Base-by-base conservation (phyloP, 2,888 invertebrate genomes). In the Nemotelus nigrinus region DNA sequence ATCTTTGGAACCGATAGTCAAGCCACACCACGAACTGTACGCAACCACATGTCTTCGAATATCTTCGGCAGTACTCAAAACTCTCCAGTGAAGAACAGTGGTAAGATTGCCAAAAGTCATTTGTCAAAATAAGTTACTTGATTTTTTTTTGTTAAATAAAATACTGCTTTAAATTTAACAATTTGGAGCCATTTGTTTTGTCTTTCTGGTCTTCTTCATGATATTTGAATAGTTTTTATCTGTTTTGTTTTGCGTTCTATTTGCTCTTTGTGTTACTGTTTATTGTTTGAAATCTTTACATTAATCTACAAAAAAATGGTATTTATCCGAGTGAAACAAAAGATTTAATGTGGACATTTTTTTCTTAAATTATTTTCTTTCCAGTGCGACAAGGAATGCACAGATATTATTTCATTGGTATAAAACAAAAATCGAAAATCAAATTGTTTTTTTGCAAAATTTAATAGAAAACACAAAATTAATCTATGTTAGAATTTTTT, bases 321-420 rank as follows among this genome's bases (percentile, higher is more conserved):
- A 63, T 39, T 74, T 25, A 74, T 4, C 8, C 7, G n/a, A 72
- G 44, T 58, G n/a, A 72, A 72, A 47, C 5, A 50, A 74, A 60
- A 5, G 48, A 60, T 74, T 60, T 74, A 74, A 74, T 65, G 77
- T 55, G 58, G 57, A 64, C 63, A 64, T 70, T 76, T 77, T 67
- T 70, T 67, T 55, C 77, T 72, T 55, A 71, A 67, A 72, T 77
- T 74, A 81, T 80, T 84, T 83, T 85, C 84, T 84, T 85, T 86
- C 83, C 87, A 87, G 87, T 86, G 84, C 87, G 87, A 82, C 87
- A 87, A 86, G 87, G 87, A 87, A 85, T 86, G 84, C 86, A 87
- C 86, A 87, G 87, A 86, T 87, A 86, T 85, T 87, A 86, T 87
- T 86, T 86, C 81, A 86, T 86, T 86, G 87, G 87, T 87, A 87